Evolutionary conservation across 2,888 invertebrate genomes (phyloP).

Genomic region (Scaptomyza flava): DNA sequence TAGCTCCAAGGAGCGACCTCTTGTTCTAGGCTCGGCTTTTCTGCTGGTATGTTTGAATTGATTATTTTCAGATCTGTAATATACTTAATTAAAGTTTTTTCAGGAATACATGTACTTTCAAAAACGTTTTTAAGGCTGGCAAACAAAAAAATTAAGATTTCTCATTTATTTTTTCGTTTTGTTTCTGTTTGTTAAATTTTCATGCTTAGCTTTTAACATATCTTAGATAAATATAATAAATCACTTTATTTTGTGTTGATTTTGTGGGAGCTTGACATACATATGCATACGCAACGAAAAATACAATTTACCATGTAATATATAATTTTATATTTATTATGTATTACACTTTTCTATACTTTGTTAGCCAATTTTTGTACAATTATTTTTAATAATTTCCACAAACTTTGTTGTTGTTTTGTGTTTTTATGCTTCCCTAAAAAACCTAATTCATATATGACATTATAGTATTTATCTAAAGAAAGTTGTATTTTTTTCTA

Average conservation of each 20-base stretch:
- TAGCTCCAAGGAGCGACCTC: conserved; percentile 91
- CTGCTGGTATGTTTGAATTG: conserved; percentile 88
- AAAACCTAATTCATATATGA: conserved; percentile 71
- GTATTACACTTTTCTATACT: conserved; percentile 26
- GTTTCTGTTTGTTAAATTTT: conserved; percentile 73
- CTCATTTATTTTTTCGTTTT: conserved; percentile 70
- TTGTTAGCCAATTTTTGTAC: conserved; percentile 65
- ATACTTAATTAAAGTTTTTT: not conserved
- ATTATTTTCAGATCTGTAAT: not conserved
- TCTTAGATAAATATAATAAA: conserved; percentile 77
- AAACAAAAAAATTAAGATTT: conserved; percentile 35
- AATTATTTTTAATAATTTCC: conserved; percentile 69
- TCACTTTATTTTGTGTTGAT: conserved; percentile 67
- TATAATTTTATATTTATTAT: conserved; percentile 28
- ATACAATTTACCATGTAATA: conserved; percentile 11
- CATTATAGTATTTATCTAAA: conserved; percentile 63
- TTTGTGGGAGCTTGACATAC: conserved; percentile 50
- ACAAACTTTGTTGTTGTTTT: conserved; percentile 48
- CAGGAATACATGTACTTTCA: conserved; percentile 84
- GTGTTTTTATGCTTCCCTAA: conserved; percentile 50
- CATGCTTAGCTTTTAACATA: conserved; percentile 59
- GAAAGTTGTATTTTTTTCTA: conserved; percentile 31
- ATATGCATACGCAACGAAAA: conserved; percentile 35
- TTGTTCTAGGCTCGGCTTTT: conserved; percentile 92
- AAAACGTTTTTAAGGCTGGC: conserved; percentile 61